Base-by-base conservation (phyloP, 2,797 vertebrate species). In the Malurus splendens region DNA sequence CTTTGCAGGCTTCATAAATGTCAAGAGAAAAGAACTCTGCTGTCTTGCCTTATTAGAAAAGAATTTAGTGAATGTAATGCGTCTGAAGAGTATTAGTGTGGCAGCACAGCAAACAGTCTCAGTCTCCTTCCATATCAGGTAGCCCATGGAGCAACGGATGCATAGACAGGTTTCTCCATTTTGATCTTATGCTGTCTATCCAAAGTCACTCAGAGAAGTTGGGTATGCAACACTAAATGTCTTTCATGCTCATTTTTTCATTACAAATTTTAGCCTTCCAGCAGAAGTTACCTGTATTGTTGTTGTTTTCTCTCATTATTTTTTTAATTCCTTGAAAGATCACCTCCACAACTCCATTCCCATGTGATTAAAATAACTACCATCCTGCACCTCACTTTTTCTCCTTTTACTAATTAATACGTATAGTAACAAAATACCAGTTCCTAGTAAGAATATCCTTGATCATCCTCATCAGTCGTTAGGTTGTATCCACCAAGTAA, bases 1-100 rank as follows among this genome's bases (percentile, higher is more conserved):
- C 94, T 96, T 95, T 96, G 87, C 91, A 94, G 78, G 77, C 92
- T 94, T 92, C 95, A 91, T 94, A 95, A 95, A 96, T 94, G 94
- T 94, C 95, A 95, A 92, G 87, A 91, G 92, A 93, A 94, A 96
- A 95, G 89, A 91, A 89, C 93, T 95, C 44, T 82, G 80, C 94
- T 95, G 92, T 93, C 94, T 95, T 92, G 93, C 94, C 86, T 88
- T 96, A 93, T 96, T 95, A 95, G 89, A 93, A 86, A 92, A 93
- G 82, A 93, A 93, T 94, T 72, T 24, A 70, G 80, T 93, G 90
- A 92, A 93, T 91, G 92, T 88, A 93, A 86, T 78, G 70, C 0
- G 9, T 88, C 88, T 94, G 91, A 95, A 80, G 90, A 74, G 52
- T 48, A 85, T 92, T 92, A 86, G 55, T 38, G 77, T 78, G 77